Conservation (phyloP, 2,888 invertebrate genomes). For the Lasioglossum oenotherae region DNA sequence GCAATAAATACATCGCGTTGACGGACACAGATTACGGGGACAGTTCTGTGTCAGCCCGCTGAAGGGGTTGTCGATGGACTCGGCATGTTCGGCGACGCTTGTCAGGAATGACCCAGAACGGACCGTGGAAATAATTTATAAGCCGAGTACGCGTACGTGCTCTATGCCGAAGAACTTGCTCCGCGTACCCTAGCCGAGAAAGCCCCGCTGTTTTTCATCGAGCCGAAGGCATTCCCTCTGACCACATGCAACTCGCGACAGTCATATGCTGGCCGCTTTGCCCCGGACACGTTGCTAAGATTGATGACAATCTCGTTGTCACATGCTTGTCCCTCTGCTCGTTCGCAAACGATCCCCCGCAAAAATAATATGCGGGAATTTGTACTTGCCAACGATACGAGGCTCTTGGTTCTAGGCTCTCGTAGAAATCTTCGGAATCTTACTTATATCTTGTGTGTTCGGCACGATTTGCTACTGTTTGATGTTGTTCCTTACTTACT, state of each 20-base stretch:
- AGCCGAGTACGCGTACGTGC: neutral
- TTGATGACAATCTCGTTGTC: neutral
- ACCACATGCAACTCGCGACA: neutral
- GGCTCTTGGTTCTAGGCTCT: neutral
- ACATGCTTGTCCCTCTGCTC: neutral
- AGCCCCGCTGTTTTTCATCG: neutral
- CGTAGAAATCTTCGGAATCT: neutral
- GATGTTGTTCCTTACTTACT: neutral
- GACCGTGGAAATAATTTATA: constrained; percentile 47
- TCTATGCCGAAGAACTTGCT: neutral
- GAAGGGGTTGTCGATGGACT: constrained; percentile 48
- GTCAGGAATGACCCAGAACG: constrained; percentile 23
- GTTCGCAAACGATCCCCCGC: neutral
- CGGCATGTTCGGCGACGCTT: constrained; percentile 15
- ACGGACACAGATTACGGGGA: constrained; percentile 57
- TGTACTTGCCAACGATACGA: neutral
- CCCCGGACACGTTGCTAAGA: neutral
- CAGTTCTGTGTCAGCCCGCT: constrained; percentile 48
- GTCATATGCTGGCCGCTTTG: neutral
- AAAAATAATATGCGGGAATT: constrained; percentile 2
- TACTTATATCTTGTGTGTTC: too few relatives aligned
- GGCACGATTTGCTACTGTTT: neutral
- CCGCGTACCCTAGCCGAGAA: neutral
- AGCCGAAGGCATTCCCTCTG: neutral
- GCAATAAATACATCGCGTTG: constrained; percentile 66